Percentiles rank a stretch among this genome's conserved stretches.
These are phyloP conservation scores for Oncorhynchus tshawytscha DNA, from an alignment of 2,113 vertebrate genomes.

Conservation along the genomic window DNA sequence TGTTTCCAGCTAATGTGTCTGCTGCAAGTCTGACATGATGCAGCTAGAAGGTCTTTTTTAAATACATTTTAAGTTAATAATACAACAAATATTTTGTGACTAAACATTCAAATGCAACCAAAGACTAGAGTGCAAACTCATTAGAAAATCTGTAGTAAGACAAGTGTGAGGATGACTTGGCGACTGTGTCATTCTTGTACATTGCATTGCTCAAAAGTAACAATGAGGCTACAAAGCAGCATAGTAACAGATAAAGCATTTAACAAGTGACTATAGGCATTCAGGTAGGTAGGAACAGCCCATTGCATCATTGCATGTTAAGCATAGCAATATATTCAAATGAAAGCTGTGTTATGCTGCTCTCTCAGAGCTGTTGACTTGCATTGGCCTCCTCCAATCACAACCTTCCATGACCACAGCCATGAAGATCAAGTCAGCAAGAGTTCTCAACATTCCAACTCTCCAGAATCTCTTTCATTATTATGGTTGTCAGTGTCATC, in stretches of 20 bases:
- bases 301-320: constrained; percentile 34
- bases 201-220: constrained; percentile 39
- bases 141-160: constrained; percentile 23
- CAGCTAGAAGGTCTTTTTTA: neutral
- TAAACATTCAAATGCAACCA: constrained; percentile 6
- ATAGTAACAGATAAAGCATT: constrained; percentile 14
- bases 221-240: constrained; percentile 30
- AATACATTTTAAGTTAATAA: neutral
- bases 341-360: constrained; percentile 2
- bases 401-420: constrained; percentile 2
- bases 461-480: constrained; percentile 45
- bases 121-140: constrained; percentile 14
- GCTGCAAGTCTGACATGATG: constrained; percentile 19
- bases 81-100: constrained; percentile 14
- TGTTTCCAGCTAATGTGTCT: neutral
- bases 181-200: constrained; percentile 33
- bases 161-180: neutral
- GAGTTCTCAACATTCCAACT: constrained; percentile 44
- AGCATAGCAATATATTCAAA: constrained; percentile 43
- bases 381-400: neutral
- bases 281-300: constrained; percentile 4
- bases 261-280: neutral
- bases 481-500: constrained; percentile 45
- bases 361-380: constrained; percentile 19
- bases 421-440: constrained; percentile 29